Evolutionary conservation across 2,113 vertebrate genomes (phyloP).

Genomic region (Myodes glareolus): DNA sequence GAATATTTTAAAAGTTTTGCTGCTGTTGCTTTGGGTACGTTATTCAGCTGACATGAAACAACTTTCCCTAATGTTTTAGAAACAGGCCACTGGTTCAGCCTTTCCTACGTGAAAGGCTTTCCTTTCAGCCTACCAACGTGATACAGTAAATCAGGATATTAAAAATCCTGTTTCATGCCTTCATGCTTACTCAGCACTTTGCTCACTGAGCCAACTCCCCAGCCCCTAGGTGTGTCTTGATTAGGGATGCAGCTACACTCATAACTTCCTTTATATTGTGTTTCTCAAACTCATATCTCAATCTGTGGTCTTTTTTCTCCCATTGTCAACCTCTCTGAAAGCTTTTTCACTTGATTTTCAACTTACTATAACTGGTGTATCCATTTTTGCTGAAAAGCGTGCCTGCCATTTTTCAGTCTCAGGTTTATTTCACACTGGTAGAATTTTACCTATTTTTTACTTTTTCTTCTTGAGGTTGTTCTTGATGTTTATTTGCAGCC

Average conservation of each 20-base stretch:
- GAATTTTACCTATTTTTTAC: slow-evolving; percentile 2
- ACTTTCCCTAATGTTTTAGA: not conserved
- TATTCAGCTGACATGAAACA: slow-evolving; percentile 7
- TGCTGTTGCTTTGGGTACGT: not conserved
- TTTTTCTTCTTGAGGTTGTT: slow-evolving; percentile 18
- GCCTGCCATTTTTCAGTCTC: slow-evolving; percentile 17
- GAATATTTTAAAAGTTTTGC: not conserved
- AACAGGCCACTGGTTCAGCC: not conserved
- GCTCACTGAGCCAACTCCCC: not conserved
- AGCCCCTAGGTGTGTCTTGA: not conserved
- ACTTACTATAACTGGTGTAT: not conserved
- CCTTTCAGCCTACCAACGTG: not conserved
- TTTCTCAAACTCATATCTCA: not conserved
- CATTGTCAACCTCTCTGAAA: not conserved
- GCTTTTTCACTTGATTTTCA: slow-evolving; percentile 14
- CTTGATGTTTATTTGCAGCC: not conserved
- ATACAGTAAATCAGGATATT: not conserved
- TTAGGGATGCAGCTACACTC: not conserved
- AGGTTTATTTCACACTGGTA: slow-evolving; percentile 5
- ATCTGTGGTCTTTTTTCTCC: slow-evolving; percentile 5
- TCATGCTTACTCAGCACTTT: not conserved
- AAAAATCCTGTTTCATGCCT: not conserved
- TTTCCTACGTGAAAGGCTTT: too few relatives aligned
- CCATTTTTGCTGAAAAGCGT: slow-evolving; percentile 13
- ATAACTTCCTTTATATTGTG: not conserved